Base-by-base conservation (phyloP, 2,888 invertebrate genomes). In the Rhagophthalmus giganteus region DNA sequence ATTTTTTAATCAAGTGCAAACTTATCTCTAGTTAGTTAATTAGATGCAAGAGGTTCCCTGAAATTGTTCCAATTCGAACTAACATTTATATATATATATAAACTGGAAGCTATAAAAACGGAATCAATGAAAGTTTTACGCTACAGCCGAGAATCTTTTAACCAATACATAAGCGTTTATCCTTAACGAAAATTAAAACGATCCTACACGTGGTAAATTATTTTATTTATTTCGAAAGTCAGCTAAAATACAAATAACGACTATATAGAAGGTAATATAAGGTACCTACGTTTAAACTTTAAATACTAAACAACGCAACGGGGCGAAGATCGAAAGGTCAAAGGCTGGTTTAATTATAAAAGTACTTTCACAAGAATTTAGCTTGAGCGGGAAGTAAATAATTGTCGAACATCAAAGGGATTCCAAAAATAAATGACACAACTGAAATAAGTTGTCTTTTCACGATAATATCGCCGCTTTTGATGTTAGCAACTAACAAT, bases 171-270 rank as follows among this genome's bases (percentile, higher is more conserved):
- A 8, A 9, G 9, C 26, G 38, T 26, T 38, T 38, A 38, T 38
- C 15, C 12, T n/a, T 12, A 12, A 35, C 12, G 9, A 24, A 37
- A 38, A 38, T 46, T 38, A 31, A 26, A 10, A 24, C 31, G 38
- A 46, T 46, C 38, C 38, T 37, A 38, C 44, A 44, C 44, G 35
- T 44, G 34, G 16, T 34, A 16, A 44, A 26, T 20, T 42, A n/a
- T 42, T 34, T 25, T 31, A 42, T 25, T 34, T 42, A 31, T 31
- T 33, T 31, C 33, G 34, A 25, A 34, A 42, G 33, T 42, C 32
- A 33, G 14, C 42, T 26, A 10, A n/a, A n/a, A n/a, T n/a, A n/a
- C n/a, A n/a, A n/a, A n/a, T n/a, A n/a, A n/a, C n/a, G n/a, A n/a
- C n/a, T n/a, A n/a, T n/a, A n/a, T n/a, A n/a, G n/a, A n/a, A n/a